phyloP scores from a whole-genome alignment of 2,797 vertebrate species.

The Australoheros facetus region DNA sequence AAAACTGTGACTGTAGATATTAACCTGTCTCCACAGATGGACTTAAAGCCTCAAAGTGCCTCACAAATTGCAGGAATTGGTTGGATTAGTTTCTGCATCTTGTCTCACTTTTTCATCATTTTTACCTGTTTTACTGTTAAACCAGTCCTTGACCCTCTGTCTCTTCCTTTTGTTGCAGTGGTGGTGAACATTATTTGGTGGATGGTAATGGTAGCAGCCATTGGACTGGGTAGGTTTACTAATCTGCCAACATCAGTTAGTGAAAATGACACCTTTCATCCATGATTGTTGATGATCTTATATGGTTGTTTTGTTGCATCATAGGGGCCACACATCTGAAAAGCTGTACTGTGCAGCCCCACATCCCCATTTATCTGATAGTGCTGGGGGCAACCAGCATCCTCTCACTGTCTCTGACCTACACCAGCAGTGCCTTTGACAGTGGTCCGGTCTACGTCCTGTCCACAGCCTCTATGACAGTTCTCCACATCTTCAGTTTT shows the following conservation, averaged over 20 bases:
- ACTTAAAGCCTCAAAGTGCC: background rate
- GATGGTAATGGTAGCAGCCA: slow-evolving; percentile 71
- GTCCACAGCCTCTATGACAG: background rate
- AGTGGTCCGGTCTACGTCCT: background rate
- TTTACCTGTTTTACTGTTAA: background rate
- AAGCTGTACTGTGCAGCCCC: slow-evolving; percentile 52
- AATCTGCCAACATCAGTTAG: background rate
- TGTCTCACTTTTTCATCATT: background rate
- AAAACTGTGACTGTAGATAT: slow-evolving; percentile 14
- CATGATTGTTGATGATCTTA: background rate
- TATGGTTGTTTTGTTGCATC: background rate
- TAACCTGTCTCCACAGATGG: background rate
- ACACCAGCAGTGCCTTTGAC: background rate
- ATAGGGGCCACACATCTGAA: slow-evolving; percentile 56
- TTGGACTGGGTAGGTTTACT: slow-evolving; percentile 62
- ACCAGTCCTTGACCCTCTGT: background rate
- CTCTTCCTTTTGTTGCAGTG: slow-evolving; percentile 36
- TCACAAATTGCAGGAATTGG: slow-evolving; percentile 34
- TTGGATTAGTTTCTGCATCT: slow-evolving; percentile 29
- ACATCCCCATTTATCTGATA: slow-evolving; percentile 72
- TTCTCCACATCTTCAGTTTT: slow-evolving; percentile 62
- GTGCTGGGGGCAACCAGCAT: slow-evolving; percentile 58
- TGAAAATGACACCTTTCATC: background rate
- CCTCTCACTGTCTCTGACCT: slow-evolving; percentile 52
- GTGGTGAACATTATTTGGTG: slow-evolving; percentile 67